Conservation (phyloP, 2,888 invertebrate genomes). For the Heliothis peltigera region DNA sequence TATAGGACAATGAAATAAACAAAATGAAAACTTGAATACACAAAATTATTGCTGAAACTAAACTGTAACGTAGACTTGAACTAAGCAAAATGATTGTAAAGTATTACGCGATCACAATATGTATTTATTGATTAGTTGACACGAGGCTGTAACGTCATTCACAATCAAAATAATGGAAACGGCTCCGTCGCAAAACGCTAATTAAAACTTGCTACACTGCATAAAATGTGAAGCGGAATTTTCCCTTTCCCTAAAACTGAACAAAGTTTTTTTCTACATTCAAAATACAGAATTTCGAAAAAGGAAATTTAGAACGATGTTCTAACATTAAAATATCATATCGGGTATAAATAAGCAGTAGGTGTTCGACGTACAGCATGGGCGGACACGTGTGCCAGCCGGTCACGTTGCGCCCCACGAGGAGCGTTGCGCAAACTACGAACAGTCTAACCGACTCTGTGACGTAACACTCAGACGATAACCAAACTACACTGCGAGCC, state of each 20-base stretch:
- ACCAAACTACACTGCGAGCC: conserved; percentile 19
- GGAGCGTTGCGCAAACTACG: conserved; percentile 53
- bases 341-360: conserved; percentile 36
- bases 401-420: conserved; percentile 60
- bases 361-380: conserved; percentile 43
- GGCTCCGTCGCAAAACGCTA: conserved; percentile 5
- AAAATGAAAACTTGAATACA: no score
- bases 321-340: conserved; percentile 16
- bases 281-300: conserved; percentile 11
- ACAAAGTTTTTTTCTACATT: conserved; percentile 12
- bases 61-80: not conserved
- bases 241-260: conserved; percentile 7
- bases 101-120: not conserved
- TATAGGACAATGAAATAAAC: not conserved
- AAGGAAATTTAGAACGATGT: conserved; percentile 18
- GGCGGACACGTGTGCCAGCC: conserved; percentile 34
- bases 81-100: conserved; percentile 7
- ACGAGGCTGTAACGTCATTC: not conserved
- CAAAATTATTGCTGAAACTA: conserved; percentile 1
- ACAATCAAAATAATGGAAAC: conserved; percentile 2
- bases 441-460: conserved; percentile 41
- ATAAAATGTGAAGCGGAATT: conserved; percentile 19
- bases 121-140: not conserved
- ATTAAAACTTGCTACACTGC: conserved; percentile 5
- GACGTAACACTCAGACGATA: conserved; percentile 51